Percentiles rank a stretch among this genome's conserved stretches.
Conservation (phyloP, 2,888 invertebrate genomes). For the Cheilosia vernalis region DNA sequence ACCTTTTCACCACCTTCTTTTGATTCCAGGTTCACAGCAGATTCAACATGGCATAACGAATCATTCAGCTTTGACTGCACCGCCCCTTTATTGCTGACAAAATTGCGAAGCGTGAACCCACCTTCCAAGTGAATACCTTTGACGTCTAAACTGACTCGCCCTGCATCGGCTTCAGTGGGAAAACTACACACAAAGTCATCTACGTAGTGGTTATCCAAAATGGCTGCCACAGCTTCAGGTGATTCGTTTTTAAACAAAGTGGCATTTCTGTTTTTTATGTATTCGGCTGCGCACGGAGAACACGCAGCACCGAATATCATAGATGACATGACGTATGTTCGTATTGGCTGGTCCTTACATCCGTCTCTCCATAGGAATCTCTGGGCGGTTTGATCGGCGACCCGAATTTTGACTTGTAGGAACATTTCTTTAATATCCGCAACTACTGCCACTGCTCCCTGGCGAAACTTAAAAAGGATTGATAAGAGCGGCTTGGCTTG, state of each 20-base stretch:
- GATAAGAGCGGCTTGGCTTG: background rate
- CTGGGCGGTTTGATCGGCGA: constrained; percentile 61
- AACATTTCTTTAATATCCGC: constrained; percentile 12
- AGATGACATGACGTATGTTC: constrained; percentile 55
- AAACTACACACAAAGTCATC: constrained; percentile 65
- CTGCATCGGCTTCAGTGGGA: constrained; percentile 30
- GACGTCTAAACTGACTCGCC: constrained; percentile 6
- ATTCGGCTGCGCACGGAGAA: constrained; percentile 65
- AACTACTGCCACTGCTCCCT: background rate
- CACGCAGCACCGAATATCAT: constrained; percentile 74
- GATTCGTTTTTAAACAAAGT: background rate
- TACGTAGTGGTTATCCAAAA: constrained; percentile 56
- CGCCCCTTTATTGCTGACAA: constrained; percentile 6
- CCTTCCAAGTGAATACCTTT: constrained; percentile 41
- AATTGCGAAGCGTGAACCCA: constrained; percentile 53
- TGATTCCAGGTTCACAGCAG: background rate
- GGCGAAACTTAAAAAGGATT: background rate
- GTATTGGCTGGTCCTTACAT: constrained; percentile 19
- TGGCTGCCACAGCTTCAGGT: background rate
- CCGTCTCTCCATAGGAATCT: constrained; percentile 74
- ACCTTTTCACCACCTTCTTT: constrained; percentile 55
- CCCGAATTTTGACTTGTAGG: constrained; percentile 13
- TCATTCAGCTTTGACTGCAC: constrained; percentile 47
- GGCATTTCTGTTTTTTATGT: constrained; percentile 47
- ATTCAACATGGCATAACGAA: background rate